Evolutionary conservation across 2,888 invertebrate genomes (phyloP).

Genomic region (Physocephala rufipes): DNA sequence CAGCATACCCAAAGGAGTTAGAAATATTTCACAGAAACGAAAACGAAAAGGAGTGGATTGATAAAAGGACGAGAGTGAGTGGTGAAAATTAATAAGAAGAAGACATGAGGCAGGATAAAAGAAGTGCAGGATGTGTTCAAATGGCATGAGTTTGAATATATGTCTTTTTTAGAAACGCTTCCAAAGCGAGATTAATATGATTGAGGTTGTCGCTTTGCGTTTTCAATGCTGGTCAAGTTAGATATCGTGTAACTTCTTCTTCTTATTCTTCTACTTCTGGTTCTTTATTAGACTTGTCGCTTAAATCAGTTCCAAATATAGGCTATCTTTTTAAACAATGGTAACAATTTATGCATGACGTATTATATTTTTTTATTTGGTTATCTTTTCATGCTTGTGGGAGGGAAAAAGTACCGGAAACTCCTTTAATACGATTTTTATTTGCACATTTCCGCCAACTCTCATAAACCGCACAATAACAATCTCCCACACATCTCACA

Average conservation of each 20-base stretch:
- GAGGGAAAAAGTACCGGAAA: conserved; percentile 13
- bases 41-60: too few relatives aligned
- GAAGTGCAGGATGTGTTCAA: background rate
- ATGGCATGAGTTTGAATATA: background rate
- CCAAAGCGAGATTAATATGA: too few relatives aligned
- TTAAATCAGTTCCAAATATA: too few relatives aligned
- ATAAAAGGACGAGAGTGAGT: background rate
- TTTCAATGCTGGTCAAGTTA: background rate
- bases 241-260: too few relatives aligned
- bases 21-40: too few relatives aligned
- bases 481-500: background rate
- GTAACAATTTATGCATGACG: too few relatives aligned
- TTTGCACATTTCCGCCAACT: conserved; percentile 29
- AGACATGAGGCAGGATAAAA: too few relatives aligned
- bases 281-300: too few relatives aligned
- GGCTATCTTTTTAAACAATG: too few relatives aligned
- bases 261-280: too few relatives aligned
- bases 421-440: conserved; percentile 33
- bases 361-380: background rate
- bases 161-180: background rate
- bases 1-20: background rate
- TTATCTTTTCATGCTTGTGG: background rate
- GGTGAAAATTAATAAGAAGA: background rate
- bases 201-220: too few relatives aligned
- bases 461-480: background rate